Conservation (phyloP, 2,888 invertebrate genomes). For the Erebia palarica region DNA sequence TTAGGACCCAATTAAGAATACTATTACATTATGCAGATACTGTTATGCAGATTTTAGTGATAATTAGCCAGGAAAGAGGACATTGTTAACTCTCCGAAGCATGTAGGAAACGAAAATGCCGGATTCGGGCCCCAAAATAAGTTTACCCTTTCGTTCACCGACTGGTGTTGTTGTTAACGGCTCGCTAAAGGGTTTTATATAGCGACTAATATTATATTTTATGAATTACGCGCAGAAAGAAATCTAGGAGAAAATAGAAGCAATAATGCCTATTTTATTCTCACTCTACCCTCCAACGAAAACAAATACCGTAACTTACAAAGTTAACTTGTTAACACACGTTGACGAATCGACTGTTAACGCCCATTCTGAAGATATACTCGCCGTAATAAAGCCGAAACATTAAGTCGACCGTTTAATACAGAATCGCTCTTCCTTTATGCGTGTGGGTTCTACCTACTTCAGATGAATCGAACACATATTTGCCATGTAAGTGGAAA, state of each 20-base stretch:
- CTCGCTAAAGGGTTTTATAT: too few relatives aligned
- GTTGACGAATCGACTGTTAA: constrained; percentile 7
- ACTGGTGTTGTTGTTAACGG: too few relatives aligned
- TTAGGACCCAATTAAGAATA: too few relatives aligned
- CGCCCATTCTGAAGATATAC: constrained; percentile 10
- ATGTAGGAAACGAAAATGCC: too few relatives aligned
- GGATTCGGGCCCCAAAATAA: too few relatives aligned
- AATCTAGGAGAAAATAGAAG: not conserved
- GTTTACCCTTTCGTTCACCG: too few relatives aligned
- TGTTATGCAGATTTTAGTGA: too few relatives aligned
- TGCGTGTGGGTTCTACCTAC: not conserved
- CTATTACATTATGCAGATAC: too few relatives aligned
- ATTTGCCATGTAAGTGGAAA: not conserved
- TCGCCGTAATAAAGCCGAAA: not conserved
- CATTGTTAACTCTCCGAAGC: too few relatives aligned
- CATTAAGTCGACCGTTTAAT: constrained; percentile 1
- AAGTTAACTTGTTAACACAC: constrained; percentile 8
- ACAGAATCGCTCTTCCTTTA: constrained; percentile 4
- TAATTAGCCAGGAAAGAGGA: too few relatives aligned
- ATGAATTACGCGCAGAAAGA: too few relatives aligned
- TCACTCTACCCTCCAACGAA: constrained; percentile 3
- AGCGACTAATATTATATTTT: too few relatives aligned
- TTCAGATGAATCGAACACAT: not conserved
- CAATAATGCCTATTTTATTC: not conserved
- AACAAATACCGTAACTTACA: constrained; percentile 13